phyloP scores from a whole-genome alignment of 2,888 invertebrate species.

The Heliothis peltigera region DNA sequence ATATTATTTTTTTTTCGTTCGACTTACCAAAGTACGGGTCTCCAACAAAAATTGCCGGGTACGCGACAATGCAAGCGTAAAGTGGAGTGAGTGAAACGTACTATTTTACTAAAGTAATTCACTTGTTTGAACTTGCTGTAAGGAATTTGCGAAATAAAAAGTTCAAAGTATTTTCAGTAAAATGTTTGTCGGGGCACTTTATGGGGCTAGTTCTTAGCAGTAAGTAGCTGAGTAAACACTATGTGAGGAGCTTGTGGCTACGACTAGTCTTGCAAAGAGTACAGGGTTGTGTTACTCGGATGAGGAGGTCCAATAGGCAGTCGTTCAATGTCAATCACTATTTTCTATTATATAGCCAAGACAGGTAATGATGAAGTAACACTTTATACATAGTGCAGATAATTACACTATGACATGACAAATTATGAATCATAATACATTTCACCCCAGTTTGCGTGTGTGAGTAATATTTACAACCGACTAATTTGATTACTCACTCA shows the following conservation, averaged over 20 bases:
- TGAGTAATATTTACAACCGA: constrained; percentile 11
- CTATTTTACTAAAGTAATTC: constrained; percentile 66
- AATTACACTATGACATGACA: neutral
- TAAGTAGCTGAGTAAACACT: no score
- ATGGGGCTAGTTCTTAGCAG: constrained; percentile 18
- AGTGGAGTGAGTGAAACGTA: constrained; percentile 64
- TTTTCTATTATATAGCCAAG: no score
- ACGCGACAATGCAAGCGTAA: constrained; percentile 66
- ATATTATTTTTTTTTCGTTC: constrained; percentile 15
- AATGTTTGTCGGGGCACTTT: constrained; percentile 41
- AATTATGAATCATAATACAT: constrained; percentile 18
- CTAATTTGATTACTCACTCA: constrained; percentile 31
- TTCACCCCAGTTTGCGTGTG: constrained; percentile 1
- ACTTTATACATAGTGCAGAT: neutral
- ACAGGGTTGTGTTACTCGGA: no score
- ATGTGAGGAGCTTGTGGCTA: no score
- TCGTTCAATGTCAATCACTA: no score
- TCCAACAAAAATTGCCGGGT: constrained; percentile 60
- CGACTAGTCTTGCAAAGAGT: no score
- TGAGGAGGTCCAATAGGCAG: no score
- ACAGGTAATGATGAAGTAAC: no score
- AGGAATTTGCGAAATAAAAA: constrained; percentile 57
- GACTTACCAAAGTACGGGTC: constrained; percentile 48
- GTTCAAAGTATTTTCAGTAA: constrained; percentile 39
- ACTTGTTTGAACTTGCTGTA: constrained; percentile 60